These are phyloP conservation scores for Fulica atra DNA, from an alignment of 2,113 vertebrate species.

Conservation along the genomic window DNA sequence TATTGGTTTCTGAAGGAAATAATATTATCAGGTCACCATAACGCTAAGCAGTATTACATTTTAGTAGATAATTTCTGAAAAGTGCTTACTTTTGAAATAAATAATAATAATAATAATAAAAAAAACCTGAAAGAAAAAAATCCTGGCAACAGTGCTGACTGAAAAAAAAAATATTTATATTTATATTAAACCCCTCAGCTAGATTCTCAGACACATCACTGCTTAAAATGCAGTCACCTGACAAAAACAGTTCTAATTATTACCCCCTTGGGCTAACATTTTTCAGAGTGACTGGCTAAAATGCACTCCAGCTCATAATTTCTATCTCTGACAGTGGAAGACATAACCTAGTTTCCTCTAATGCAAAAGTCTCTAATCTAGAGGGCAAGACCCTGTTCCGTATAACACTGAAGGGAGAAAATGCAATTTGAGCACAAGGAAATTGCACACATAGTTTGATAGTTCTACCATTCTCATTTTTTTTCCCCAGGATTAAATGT, in stretches of 20 bases:
- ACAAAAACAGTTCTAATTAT: slow-evolving; percentile 84
- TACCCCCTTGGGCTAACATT: slow-evolving; percentile 81
- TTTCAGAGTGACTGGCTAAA: slow-evolving; percentile 82
- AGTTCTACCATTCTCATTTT: slow-evolving; percentile 74
- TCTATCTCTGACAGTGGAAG: slow-evolving; percentile 79
- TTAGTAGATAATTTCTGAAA: slow-evolving; percentile 89
- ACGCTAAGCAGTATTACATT: slow-evolving; percentile 75
- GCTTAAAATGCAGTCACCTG: slow-evolving; percentile 83
- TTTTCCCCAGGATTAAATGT: slow-evolving; percentile 76
- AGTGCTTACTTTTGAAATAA: slow-evolving; percentile 87
- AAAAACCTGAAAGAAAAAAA: slow-evolving; percentile 74
- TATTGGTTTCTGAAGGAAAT: slow-evolving; percentile 65
- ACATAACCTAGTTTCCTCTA: slow-evolving; percentile 85
- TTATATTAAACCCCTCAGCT: slow-evolving; percentile 87
- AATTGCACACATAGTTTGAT: slow-evolving; percentile 81
- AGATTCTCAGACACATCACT: slow-evolving; percentile 81
- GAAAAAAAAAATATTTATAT: slow-evolving; percentile 90
- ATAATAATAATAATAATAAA: background rate
- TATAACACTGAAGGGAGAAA: slow-evolving; percentile 80
- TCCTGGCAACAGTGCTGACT: slow-evolving; percentile 78
- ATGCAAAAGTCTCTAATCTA: slow-evolving; percentile 86
- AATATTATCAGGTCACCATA: slow-evolving; percentile 67
- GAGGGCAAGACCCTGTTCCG: slow-evolving; percentile 80
- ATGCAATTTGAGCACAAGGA: slow-evolving; percentile 83
- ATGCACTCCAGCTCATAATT: slow-evolving; percentile 80